These are phyloP conservation scores for Quiscalus mexicanus DNA, from an alignment of 2,113 vertebrate genomes.

Conservation along the genomic window DNA sequence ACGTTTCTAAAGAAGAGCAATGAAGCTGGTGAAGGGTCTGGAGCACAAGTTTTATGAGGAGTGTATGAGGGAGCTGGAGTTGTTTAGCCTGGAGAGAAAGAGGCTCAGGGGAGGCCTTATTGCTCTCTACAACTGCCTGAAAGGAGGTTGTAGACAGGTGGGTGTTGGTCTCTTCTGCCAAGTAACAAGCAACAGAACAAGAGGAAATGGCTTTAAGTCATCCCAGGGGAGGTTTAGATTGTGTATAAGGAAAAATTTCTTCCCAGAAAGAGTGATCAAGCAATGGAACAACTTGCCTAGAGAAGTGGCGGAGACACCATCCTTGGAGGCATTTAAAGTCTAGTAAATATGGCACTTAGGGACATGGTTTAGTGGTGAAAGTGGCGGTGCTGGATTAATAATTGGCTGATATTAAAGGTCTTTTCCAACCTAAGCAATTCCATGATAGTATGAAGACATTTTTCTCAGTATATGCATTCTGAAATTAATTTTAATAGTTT, in stretches of 20 bases:
- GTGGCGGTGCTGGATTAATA: neutral
- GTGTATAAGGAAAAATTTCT: neutral
- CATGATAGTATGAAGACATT: neutral
- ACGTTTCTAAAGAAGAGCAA: neutral
- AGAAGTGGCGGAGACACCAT: neutral
- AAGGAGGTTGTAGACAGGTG: neutral
- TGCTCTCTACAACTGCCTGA: neutral
- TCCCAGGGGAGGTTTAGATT: neutral
- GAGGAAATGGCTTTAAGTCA: neutral
- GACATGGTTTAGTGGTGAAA: neutral
- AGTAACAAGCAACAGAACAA: neutral
- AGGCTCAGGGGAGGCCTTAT: neutral
- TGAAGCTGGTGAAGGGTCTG: neutral
- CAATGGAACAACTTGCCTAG: neutral
- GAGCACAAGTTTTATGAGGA: neutral
- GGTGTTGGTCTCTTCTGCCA: neutral
- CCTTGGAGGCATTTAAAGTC: neutral
- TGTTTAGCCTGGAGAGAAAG: neutral
- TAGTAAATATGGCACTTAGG: neutral
- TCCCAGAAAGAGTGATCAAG: neutral
- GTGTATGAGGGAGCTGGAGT: neutral
- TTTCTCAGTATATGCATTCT: neutral
- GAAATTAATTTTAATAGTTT: neutral
- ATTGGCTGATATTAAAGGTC: neutral
- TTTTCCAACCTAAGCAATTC: neutral